These are phyloP conservation scores for Gallirallus australis DNA, from an alignment of 2,797 vertebrate species.

Conservation along the genomic window DNA sequence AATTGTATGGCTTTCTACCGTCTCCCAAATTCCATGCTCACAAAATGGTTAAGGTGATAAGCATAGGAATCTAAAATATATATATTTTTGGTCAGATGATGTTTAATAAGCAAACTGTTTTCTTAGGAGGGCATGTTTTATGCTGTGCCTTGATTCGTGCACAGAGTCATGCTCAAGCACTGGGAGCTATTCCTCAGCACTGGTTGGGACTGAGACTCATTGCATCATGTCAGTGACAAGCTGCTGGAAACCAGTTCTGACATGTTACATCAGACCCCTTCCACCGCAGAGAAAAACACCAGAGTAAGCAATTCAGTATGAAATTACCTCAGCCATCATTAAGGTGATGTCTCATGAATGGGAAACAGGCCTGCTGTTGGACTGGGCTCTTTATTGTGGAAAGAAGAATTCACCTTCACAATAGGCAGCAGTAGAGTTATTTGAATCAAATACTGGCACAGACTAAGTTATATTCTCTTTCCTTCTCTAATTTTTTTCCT, in stretches of 20 bases:
- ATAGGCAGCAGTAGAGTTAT: background rate
- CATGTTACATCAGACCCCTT: background rate
- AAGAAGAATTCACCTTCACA: conserved; percentile 4
- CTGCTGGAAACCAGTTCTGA: background rate
- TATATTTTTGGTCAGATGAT: background rate
- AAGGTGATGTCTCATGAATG: background rate
- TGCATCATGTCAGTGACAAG: background rate
- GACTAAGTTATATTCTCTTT: background rate
- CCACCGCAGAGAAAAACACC: background rate
- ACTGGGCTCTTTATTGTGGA: background rate
- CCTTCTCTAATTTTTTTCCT: background rate
- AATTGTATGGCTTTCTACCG: background rate
- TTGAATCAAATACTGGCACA: background rate
- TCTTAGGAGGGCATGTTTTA: background rate
- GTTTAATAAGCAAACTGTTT: background rate
- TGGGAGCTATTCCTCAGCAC: background rate
- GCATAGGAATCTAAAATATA: background rate
- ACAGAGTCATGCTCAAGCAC: background rate
- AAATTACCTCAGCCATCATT: conserved; percentile 26
- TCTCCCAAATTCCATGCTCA: background rate
- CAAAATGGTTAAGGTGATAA: background rate
- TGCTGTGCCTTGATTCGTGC: background rate
- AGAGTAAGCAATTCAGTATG: background rate
- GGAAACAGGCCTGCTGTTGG: background rate
- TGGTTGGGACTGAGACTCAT: background rate